Percentiles rank a stretch among this genome's conserved stretches.
phyloP scores from a whole-genome alignment of 37 sponge, comb jelly and placozoan genomes.

The Tethya wilhelma region DNA sequence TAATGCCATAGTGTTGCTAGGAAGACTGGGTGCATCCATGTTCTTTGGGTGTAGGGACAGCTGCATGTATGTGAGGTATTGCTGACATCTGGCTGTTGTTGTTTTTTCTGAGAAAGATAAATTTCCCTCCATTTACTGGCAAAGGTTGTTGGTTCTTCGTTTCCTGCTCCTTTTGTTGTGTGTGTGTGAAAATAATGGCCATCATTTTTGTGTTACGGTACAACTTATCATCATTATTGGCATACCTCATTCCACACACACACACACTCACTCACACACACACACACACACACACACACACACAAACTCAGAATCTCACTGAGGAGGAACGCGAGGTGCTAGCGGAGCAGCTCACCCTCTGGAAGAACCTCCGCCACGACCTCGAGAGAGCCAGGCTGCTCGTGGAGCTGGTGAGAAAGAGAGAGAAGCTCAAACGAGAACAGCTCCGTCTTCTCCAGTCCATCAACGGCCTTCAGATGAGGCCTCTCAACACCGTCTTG shows the following conservation, averaged over 20 bases:
- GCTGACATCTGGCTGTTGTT: no score
- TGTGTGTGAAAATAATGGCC: no score
- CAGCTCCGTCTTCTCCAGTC: constrained; percentile 72
- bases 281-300: neutral
- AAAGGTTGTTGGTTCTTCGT: no score
- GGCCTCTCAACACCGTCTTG: constrained; percentile 78
- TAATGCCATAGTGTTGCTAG: no score
- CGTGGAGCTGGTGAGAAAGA: constrained; percentile 89
- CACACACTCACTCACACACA: neutral
- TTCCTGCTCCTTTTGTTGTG: no score
- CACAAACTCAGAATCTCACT: constrained; percentile 71
- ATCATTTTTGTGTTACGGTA: neutral
- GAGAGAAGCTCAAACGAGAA: constrained; percentile 95
- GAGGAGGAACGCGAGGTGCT: constrained; percentile 83
- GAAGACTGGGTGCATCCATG: no score
- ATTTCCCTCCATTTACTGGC: no score
- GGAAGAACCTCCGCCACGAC: constrained; percentile 88
- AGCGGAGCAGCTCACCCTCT: constrained; percentile 83
- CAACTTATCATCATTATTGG: neutral
- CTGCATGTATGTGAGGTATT: no score
- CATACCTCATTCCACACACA: neutral
- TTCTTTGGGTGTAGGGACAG: no score
- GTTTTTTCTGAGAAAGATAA: no score
- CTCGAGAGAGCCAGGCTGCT: constrained; percentile 93
- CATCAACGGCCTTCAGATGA: constrained; percentile 64